These are phyloP conservation scores for Agelastica alni DNA, from an alignment of 2,888 invertebrate species.

Conservation along the genomic window DNA sequence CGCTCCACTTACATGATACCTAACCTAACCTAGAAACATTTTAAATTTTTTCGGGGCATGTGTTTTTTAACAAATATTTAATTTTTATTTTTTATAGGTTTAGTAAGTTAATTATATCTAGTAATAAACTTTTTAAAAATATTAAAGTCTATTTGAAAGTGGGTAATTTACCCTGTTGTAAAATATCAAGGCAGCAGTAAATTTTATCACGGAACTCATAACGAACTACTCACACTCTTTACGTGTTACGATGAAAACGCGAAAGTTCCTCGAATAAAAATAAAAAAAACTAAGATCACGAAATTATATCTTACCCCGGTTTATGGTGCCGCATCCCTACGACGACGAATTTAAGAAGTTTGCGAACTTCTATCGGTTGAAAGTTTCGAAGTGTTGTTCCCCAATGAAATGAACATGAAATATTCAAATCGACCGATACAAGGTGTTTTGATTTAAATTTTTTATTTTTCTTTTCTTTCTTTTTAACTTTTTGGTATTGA, in stretches of 20 bases:
- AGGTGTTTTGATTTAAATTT: background rate
- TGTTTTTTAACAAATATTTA: too few relatives aligned
- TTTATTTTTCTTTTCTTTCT: background rate
- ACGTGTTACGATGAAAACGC: constrained; percentile 14
- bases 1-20: too few relatives aligned
- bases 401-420: constrained; percentile 42
- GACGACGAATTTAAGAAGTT: constrained; percentile 41
- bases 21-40: too few relatives aligned
- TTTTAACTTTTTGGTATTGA: too few relatives aligned
- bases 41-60: too few relatives aligned
- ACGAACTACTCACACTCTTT: constrained; percentile 13
- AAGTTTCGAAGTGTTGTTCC: constrained; percentile 40
- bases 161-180: background rate
- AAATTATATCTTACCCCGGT: constrained; percentile 23
- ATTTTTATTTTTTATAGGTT: too few relatives aligned
- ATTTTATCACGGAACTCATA: constrained; percentile 12
- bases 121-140: too few relatives aligned
- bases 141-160: too few relatives aligned
- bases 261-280: constrained; percentile 13
- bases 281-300: constrained; percentile 20
- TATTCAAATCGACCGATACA: constrained; percentile 36
- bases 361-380: constrained; percentile 41
- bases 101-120: too few relatives aligned
- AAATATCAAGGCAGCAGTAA: constrained; percentile 1
- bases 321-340: constrained; percentile 15